Base-by-base conservation (phyloP, 1,140 invertebrate species). In the Fopius arisanus region DNA sequence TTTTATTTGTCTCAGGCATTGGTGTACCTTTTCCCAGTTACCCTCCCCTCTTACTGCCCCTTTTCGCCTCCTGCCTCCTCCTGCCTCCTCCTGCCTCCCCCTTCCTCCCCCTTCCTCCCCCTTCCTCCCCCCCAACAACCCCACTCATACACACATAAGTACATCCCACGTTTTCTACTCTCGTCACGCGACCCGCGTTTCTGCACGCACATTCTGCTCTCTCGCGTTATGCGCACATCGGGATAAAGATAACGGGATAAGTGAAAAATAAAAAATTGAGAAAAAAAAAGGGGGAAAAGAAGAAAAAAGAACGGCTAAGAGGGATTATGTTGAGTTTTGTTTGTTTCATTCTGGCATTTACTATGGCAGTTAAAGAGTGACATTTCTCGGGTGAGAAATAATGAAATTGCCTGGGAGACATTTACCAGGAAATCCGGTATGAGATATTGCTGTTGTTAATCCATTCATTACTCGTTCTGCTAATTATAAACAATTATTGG, bases 131-230 rank as follows among this genome's bases (percentile, higher is more conserved):
- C 2, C 2, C 40, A 28, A 12, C 40, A 43, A 23, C 23, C 41
- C 31, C 67, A 14, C 67, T 23, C 40, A 41, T 40, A 67, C 23
- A 67, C 23, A 68, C 26, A 54, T 43, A 21, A 51, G 21, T 51
- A 51, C 67, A 51, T 68, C 40, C 40, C 43, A 68, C 67, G 40
- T 48, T 68, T 68, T 26, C 67, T 41, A 37, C 31, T 68, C 23
- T 48, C 29, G 62, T 65, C 67, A 68, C 67, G 67, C 67, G 67
- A 68, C 40, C 41, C 41, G 67, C 41, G 41, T 43, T 48, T 51
- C 67, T 68, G 67, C 67, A 68, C 67, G 67, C 67, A 68, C 67
- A 68, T 68, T 41, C 40, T 41, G 40, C 19, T 23, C 65, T 21
- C 28, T 16, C 28, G 31, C 16, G 19, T 28, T 41, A 40, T 29